phyloP scores from a whole-genome alignment of 2,888 invertebrate species.

The Drosophila kanekoi region DNA sequence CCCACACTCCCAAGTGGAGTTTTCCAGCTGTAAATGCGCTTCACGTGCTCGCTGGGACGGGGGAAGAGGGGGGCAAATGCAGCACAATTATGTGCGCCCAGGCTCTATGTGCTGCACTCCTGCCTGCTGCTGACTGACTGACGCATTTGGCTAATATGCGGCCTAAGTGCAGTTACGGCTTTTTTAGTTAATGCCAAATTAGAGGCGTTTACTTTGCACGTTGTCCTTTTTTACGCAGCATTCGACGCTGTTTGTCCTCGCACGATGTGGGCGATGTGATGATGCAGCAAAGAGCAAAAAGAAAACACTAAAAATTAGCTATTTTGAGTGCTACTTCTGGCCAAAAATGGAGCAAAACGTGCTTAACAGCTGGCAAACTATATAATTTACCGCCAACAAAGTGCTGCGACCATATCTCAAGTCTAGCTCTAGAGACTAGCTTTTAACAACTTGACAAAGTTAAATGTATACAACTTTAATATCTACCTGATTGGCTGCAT shows the following conservation, averaged over 20 bases:
- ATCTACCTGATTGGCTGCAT: too few species aligned
- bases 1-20: constrained; percentile 15
- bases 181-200: constrained; percentile 73
- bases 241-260: constrained; percentile 43
- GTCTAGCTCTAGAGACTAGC: background rate
- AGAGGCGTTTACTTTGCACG: constrained; percentile 60
- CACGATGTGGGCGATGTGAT: constrained; percentile 26
- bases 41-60: background rate
- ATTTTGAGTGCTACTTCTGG: constrained; percentile 21
- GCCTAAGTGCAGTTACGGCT: constrained; percentile 49
- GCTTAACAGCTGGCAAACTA: constrained; percentile 6
- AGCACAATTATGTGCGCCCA: constrained; percentile 58
- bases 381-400: background rate
- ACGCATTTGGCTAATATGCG: constrained; percentile 59
- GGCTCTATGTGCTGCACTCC: background rate
- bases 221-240: constrained; percentile 72
- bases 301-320: constrained; percentile 12
- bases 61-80: constrained; percentile 15
- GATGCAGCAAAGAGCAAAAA: constrained; percentile 8
- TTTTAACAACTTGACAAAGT: too few species aligned
- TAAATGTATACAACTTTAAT: too few species aligned
- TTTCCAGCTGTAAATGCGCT: constrained; percentile 25
- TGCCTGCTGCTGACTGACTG: background rate
- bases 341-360: constrained; percentile 25
- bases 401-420: background rate